Conservation (phyloP, 1,140 invertebrate species). For the Hyphantria cunea region DNA sequence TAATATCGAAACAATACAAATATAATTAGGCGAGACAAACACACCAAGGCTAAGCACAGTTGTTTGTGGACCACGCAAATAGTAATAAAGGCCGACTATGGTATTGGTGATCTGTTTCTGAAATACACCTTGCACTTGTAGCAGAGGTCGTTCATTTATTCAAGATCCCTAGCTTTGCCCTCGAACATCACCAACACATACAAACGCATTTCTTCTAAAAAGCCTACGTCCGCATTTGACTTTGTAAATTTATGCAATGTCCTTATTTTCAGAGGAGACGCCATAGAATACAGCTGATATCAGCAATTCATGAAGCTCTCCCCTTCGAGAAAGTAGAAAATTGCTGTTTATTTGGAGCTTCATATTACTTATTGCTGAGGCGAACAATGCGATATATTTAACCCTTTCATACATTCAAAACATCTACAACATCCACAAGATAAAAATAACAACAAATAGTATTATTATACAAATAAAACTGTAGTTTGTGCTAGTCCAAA, state of each 20-base stretch:
- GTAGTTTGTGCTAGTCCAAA: too few species aligned
- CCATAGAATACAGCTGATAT: slow-evolving; percentile 50
- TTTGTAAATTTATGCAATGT: slow-evolving; percentile 50
- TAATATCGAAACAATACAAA: neutral
- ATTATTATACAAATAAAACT: too few species aligned
- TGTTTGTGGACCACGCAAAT: too few species aligned
- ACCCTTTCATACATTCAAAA: too few species aligned
- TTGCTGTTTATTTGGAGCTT: slow-evolving; percentile 44
- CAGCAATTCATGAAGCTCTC: slow-evolving; percentile 54
- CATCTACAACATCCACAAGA: too few species aligned
- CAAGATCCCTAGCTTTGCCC: slow-evolving; percentile 23
- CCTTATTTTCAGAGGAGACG: slow-evolving; percentile 47
- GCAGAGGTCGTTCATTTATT: slow-evolving; percentile 29
- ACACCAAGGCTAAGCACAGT: too few species aligned
- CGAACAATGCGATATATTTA: too few species aligned
- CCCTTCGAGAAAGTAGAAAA: slow-evolving; percentile 36
- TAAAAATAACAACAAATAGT: too few species aligned
- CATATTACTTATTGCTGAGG: slow-evolving; percentile 44
- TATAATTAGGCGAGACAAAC: neutral
- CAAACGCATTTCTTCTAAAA: slow-evolving; percentile 29
- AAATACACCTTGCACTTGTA: slow-evolving; percentile 31
- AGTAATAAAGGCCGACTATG: too few species aligned
- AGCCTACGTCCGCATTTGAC: slow-evolving; percentile 30
- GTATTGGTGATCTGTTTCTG: slow-evolving; percentile 16
- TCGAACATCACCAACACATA: slow-evolving; percentile 19